These are phyloP conservation scores for Champsocephalus esox DNA, from an alignment of 2,797 vertebrate species.

Conservation along the genomic window DNA sequence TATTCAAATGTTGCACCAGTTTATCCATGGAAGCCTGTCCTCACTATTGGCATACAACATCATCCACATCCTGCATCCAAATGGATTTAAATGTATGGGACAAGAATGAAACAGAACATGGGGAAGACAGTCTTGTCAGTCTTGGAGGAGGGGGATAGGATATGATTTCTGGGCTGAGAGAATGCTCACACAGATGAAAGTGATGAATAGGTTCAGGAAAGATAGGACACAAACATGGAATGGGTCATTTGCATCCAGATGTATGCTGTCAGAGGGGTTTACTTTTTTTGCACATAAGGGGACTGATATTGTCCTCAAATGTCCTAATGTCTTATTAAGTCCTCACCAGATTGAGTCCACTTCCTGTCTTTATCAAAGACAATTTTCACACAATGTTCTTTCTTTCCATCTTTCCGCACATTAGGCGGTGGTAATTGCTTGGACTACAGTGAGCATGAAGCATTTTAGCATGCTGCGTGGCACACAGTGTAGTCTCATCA, in stretches of 20 bases:
- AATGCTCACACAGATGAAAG: slow-evolving; percentile 26
- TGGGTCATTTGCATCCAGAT: slow-evolving; percentile 43
- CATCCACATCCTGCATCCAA: slow-evolving; percentile 48
- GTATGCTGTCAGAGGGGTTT: slow-evolving; percentile 20
- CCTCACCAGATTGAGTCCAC: slow-evolving; percentile 6
- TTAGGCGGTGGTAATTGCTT: slow-evolving; percentile 10
- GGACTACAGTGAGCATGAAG: slow-evolving; percentile 8
- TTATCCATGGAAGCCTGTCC: slow-evolving; percentile 38
- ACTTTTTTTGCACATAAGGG: slow-evolving; percentile 1
- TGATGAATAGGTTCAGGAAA: slow-evolving; percentile 62
- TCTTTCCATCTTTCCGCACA: slow-evolving; percentile 2
- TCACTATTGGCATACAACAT: slow-evolving; percentile 45
- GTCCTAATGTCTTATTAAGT: slow-evolving; percentile 48
- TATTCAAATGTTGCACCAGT: slow-evolving; percentile 9
- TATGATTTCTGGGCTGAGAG: slow-evolving; percentile 53
- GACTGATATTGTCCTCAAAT: slow-evolving; percentile 19
- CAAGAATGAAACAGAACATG: slow-evolving; percentile 60
- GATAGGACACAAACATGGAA: slow-evolving; percentile 42
- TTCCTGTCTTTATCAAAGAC: slow-evolving; percentile 11
- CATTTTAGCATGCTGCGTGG: slow-evolving; percentile 64
- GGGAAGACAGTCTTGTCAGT: slow-evolving; percentile 40
- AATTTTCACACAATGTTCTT: slow-evolving; percentile 4
- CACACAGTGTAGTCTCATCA: slow-evolving; percentile 59
- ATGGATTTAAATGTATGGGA: slow-evolving; percentile 70
- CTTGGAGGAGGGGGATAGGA: slow-evolving; percentile 46